phyloP scores from a whole-genome alignment of 1,140 invertebrate genomes.

The Tachypleus tridentatus region DNA sequence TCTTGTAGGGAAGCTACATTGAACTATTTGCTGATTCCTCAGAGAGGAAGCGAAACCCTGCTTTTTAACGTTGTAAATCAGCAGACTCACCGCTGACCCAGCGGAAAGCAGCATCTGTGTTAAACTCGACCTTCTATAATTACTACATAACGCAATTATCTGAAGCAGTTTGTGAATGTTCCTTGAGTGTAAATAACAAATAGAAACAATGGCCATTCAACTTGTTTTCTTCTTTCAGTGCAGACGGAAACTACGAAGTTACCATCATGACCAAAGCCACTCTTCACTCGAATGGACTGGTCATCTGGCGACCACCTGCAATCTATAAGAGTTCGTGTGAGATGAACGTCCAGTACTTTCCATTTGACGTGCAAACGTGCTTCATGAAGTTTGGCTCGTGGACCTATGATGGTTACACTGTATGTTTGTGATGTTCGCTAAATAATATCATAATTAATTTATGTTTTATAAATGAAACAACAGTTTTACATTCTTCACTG shows the following conservation, averaged over 20 bases:
- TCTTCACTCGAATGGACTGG: slow-evolving; percentile 42
- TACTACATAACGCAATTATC: too few species aligned
- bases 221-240: slow-evolving; percentile 44
- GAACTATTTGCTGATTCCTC: too few species aligned
- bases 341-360: slow-evolving; percentile 80
- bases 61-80: too few species aligned
- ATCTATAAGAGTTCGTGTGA: slow-evolving; percentile 98
- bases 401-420: slow-evolving; percentile 27
- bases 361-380: slow-evolving; percentile 72
- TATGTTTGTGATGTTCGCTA: slow-evolving; percentile 1
- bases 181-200: too few species aligned
- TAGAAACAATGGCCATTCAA: too few species aligned
- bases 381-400: slow-evolving; percentile 86
- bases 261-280: slow-evolving; percentile 90
- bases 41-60: too few species aligned
- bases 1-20: too few species aligned
- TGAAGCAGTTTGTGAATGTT: too few species aligned
- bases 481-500: neutral
- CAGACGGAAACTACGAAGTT: slow-evolving; percentile 95
- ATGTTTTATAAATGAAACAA: neutral
- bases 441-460: neutral
- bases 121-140: too few species aligned
- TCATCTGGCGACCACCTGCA: slow-evolving; percentile 85
- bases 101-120: too few species aligned
- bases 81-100: too few species aligned